A percentile compares a stretch with the other conserved stretches of the same genome.
Conservation (phyloP, 2,888 invertebrate genomes). For the Busseola fusca region DNA sequence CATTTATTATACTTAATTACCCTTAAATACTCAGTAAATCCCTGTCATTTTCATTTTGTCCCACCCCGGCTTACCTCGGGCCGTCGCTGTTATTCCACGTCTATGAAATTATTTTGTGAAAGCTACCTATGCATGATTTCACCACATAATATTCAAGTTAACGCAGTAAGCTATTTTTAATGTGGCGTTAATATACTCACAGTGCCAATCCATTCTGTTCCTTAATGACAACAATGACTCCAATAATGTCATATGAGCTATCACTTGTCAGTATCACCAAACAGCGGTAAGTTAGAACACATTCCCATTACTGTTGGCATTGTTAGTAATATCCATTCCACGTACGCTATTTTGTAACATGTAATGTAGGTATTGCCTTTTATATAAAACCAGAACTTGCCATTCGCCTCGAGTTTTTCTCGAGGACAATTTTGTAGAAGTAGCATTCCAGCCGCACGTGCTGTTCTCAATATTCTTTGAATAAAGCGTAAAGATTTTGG, state of each 20-base stretch:
- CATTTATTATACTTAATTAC: constrained; percentile 55
- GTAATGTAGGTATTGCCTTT: constrained; percentile 29
- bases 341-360: constrained; percentile 49
- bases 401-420: constrained; percentile 38
- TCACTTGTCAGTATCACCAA: constrained; percentile 33
- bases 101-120: constrained; percentile 58
- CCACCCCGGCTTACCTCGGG: constrained; percentile 26
- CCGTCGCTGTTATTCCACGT: constrained; percentile 44
- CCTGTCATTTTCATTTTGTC: constrained; percentile 49
- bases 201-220: constrained; percentile 24
- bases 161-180: constrained; percentile 50
- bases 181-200: constrained; percentile 22
- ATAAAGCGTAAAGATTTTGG: constrained; percentile 34
- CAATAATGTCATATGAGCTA: constrained; percentile 41
- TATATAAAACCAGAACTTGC: constrained; percentile 45
- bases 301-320: constrained; percentile 40
- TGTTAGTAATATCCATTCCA: constrained; percentile 29
- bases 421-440: constrained; percentile 40
- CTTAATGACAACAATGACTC: constrained; percentile 49
- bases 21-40: constrained; percentile 45
- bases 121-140: constrained; percentile 57
- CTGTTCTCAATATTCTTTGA: constrained; percentile 32
- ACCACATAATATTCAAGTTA: constrained; percentile 53
- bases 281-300: constrained; percentile 34
- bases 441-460: constrained; percentile 39